Conservation (phyloP, 2,888 invertebrate genomes). For the Osmoderma eremita region DNA sequence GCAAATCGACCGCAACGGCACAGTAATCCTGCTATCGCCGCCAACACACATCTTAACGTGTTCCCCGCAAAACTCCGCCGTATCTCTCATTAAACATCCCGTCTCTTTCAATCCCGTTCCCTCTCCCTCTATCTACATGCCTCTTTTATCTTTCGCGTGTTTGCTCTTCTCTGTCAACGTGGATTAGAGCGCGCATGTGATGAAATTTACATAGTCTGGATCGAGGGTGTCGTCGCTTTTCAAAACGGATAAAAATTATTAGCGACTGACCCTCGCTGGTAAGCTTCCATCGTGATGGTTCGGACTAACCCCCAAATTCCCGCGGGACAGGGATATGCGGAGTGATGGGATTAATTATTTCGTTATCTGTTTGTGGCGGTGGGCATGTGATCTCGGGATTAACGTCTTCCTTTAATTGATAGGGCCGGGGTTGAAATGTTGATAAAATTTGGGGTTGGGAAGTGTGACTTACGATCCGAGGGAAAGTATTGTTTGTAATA, state of each 20-base stretch:
- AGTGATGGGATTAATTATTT: slow-evolving; percentile 9
- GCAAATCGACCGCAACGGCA: slow-evolving; percentile 57
- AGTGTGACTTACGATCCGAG: no score
- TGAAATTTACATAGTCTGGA: slow-evolving; percentile 45
- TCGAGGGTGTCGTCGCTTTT: slow-evolving; percentile 1
- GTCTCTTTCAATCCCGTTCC: slow-evolving; percentile 34
- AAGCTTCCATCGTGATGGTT: background rate
- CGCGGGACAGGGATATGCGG: background rate
- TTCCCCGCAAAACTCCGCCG: slow-evolving; percentile 43
- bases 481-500: no score
- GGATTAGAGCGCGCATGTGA: slow-evolving; percentile 45
- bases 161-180: slow-evolving; percentile 8
- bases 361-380: slow-evolving; percentile 1
- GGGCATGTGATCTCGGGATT: slow-evolving; percentile 1
- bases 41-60: slow-evolving; percentile 53
- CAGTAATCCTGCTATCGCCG: slow-evolving; percentile 58
- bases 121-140: background rate
- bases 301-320: background rate
- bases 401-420: slow-evolving; percentile 1
- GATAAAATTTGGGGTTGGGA: no score
- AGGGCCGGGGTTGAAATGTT: no score
- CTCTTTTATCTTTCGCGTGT: background rate
- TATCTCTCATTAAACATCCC: slow-evolving; percentile 46
- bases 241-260: slow-evolving; percentile 26
- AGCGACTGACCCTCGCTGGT: slow-evolving; percentile 15